Evolutionary conservation across 2,113 vertebrate species (phyloP).

Genomic region (Rhea americana): DNA sequence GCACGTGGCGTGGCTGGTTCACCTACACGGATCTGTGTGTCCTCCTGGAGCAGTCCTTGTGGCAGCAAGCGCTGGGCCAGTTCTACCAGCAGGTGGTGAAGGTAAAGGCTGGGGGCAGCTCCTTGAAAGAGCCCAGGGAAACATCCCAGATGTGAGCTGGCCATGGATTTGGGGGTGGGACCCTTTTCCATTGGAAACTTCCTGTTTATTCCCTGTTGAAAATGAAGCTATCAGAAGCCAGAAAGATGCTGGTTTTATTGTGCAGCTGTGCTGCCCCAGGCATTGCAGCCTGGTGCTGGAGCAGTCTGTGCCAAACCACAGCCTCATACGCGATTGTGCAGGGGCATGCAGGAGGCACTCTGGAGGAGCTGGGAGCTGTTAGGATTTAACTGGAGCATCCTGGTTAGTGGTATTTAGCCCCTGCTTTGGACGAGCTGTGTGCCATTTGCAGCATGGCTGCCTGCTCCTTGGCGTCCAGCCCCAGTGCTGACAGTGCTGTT

Average conservation of each 20-base stretch:
- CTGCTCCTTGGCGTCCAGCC: rapidly evolving
- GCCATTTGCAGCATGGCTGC: not conserved
- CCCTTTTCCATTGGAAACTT: not conserved
- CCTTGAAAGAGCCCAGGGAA: not conserved
- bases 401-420: not conserved
- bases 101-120: slow-evolving; percentile 72
- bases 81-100: slow-evolving; percentile 90
- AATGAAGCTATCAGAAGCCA: not conserved
- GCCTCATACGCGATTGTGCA: not conserved
- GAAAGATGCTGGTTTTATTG: not conserved
- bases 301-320: not conserved
- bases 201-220: not conserved
- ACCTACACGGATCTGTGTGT: slow-evolving; percentile 96
- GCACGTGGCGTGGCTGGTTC: slow-evolving; percentile 93
- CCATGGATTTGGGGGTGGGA: not conserved
- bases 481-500: not conserved
- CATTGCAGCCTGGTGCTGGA: not conserved
- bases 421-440: not conserved
- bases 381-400: not conserved
- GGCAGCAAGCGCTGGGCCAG: slow-evolving; percentile 85
- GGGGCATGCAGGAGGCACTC: not conserved
- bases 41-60: slow-evolving; percentile 88
- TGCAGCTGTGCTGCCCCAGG: not conserved
- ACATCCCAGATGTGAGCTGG: not conserved
- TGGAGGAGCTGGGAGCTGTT: not conserved